phyloP scores from a whole-genome alignment of 2,888 invertebrate species.

The Watsonalla cultraria region DNA sequence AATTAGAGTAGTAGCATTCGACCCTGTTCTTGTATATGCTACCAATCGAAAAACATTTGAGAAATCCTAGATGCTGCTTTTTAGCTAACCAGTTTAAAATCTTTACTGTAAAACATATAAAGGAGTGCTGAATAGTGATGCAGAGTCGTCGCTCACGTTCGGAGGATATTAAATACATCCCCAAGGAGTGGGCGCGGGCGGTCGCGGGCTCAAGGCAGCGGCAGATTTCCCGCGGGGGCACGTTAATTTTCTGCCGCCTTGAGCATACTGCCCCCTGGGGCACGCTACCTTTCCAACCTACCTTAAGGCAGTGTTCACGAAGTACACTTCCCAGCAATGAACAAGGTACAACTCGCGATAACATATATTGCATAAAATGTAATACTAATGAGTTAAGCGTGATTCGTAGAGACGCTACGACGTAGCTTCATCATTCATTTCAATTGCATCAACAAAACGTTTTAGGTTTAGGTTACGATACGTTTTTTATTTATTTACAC shows the following conservation, averaged over 20 bases:
- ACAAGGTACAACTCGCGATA: neutral
- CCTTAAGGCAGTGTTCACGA: neutral
- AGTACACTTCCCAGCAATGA: neutral
- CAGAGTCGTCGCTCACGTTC: conserved; percentile 27
- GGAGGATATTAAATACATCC: conserved; percentile 72
- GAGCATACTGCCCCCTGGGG: conserved; percentile 84
- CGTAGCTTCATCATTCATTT: too few species aligned
- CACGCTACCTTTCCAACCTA: conserved; percentile 66
- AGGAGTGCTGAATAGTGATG: conserved; percentile 11
- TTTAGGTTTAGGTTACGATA: too few species aligned
- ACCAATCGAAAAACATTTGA: too few species aligned
- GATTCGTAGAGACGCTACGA: too few species aligned
- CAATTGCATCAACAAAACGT: too few species aligned
- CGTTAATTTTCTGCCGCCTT: conserved; percentile 89
- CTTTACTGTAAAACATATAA: neutral
- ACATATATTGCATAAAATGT: too few species aligned
- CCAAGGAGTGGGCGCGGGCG: conserved; percentile 58
- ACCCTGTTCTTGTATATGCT: too few species aligned
- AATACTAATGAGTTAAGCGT: too few species aligned
- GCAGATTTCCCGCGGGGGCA: conserved; percentile 82
- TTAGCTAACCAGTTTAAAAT: too few species aligned
- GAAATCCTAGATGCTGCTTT: too few species aligned
- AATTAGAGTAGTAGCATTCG: too few species aligned
- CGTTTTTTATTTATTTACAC: too few species aligned
- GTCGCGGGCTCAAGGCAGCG: conserved; percentile 70